phyloP scores from a whole-genome alignment of 2,797 vertebrate species.

The Chanos chanos region DNA sequence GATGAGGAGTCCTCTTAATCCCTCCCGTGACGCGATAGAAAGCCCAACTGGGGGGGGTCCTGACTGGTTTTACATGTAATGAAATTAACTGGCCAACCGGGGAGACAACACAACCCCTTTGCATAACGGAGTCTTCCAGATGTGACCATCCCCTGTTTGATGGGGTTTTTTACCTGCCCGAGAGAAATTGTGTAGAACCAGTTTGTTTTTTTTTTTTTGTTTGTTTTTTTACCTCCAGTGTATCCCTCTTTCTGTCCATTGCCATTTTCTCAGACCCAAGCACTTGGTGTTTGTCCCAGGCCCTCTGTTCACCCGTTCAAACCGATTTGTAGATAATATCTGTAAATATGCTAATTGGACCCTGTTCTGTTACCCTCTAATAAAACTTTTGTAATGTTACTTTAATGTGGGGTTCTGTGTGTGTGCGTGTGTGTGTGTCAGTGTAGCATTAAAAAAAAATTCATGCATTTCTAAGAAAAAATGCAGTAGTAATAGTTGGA shows the following conservation, averaged over 20 bases:
- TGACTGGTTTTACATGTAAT: not conserved
- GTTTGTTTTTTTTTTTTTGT: not conserved
- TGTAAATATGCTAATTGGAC: conserved; percentile 51
- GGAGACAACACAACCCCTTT: too few species aligned
- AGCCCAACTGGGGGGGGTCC: too few species aligned
- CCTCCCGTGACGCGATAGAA: not conserved
- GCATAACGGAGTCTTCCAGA: too few species aligned
- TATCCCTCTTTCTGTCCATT: not conserved
- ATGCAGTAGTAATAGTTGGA: too few species aligned
- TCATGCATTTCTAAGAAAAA: too few species aligned
- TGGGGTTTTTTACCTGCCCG: not conserved
- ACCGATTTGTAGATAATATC: conserved; percentile 47
- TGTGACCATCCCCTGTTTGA: not conserved
- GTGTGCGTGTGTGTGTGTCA: too few species aligned
- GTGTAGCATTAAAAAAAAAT: too few species aligned
- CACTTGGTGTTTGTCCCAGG: not conserved
- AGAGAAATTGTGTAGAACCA: not conserved
- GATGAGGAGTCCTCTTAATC: conserved; percentile 73
- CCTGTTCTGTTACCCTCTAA: conserved; percentile 25
- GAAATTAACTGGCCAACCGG: not conserved
- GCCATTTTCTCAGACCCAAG: not conserved
- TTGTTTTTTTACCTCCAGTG: too few species aligned
- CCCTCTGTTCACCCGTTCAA: conserved; percentile 10
- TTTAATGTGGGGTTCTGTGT: not conserved
- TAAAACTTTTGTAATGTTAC: conserved; percentile 42